Evolutionary conservation across 2,113 vertebrate species (phyloP).

Genomic region (Tenrec ecaudatus): DNA sequence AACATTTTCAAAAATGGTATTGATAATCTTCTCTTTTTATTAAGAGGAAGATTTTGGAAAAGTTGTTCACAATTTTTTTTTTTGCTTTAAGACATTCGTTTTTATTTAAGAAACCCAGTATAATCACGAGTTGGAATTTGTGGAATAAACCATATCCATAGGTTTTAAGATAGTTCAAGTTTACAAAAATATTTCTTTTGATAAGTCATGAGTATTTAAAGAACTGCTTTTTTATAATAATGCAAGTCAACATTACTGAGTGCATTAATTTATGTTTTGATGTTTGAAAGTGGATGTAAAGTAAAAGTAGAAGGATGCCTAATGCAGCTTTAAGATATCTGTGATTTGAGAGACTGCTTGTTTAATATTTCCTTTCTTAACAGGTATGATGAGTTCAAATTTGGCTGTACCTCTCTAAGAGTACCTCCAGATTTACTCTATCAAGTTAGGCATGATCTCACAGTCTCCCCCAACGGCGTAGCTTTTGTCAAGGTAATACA

Average conservation of each 20-base stretch:
- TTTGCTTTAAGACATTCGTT: conserved; percentile 41
- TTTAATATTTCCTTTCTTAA: conserved; percentile 79
- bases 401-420: conserved; percentile 95
- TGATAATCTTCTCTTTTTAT: conserved; percentile 42
- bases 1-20: conserved; percentile 45
- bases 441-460: conserved; percentile 95
- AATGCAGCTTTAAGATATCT: conserved; percentile 43
- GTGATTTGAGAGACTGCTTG: conserved; percentile 61
- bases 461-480: conserved; percentile 95
- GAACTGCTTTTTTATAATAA: conserved; percentile 30
- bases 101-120: conserved; percentile 56
- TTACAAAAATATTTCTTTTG: conserved; percentile 53
- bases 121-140: conserved; percentile 18
- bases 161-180: conserved; percentile 51
- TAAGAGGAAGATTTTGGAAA: conserved; percentile 44
- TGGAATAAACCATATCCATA: neutral
- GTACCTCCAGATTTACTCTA: conserved; percentile 96
- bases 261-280: conserved; percentile 48
- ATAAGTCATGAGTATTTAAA: conserved; percentile 64
- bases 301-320: conserved; percentile 68
- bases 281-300: conserved; percentile 63
- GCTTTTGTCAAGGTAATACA: conserved; percentile 96
- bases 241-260: neutral
- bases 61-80: conserved; percentile 47
- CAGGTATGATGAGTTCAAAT: conserved; percentile 96